These are phyloP conservation scores for Coremacera marginata DNA, from an alignment of 2,888 invertebrate species.

Conservation along the genomic window DNA sequence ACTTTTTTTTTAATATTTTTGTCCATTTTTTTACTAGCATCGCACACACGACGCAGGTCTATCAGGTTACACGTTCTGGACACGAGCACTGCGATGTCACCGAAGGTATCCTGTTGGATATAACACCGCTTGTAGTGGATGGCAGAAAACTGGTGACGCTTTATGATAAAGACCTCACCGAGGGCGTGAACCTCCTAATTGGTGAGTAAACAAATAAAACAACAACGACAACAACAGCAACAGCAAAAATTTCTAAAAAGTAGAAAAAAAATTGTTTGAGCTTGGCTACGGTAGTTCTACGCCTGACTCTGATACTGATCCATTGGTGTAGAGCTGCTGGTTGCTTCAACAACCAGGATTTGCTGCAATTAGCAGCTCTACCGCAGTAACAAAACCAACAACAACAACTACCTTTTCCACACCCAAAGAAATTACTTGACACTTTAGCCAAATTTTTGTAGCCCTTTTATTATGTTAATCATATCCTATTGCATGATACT, in stretches of 20 bases:
- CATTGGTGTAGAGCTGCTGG: neutral
- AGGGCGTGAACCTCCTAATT: slow-evolving; percentile 80
- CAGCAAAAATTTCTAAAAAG: too few relatives aligned
- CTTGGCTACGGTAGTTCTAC: slow-evolving; percentile 26
- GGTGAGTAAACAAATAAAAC: slow-evolving; percentile 71
- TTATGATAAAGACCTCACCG: slow-evolving; percentile 80
- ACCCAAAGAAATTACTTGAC: too few relatives aligned
- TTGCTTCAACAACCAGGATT: neutral
- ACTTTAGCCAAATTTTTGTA: too few relatives aligned
- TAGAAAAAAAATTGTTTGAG: too few relatives aligned
- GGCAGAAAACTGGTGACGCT: slow-evolving; percentile 78
- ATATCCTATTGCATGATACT: too few relatives aligned
- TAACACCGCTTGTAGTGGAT: slow-evolving; percentile 77
- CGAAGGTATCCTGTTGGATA: slow-evolving; percentile 78
- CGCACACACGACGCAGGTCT: slow-evolving; percentile 74
- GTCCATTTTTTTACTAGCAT: slow-evolving; percentile 56
- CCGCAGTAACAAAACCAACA: neutral
- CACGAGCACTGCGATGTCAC: slow-evolving; percentile 80
- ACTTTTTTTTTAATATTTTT: neutral
- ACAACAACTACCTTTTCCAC: too few relatives aligned
- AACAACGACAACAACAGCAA: neutral
- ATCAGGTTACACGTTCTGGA: slow-evolving; percentile 79
- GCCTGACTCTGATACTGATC: neutral
- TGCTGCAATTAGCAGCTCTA: neutral
- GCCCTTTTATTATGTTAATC: too few relatives aligned